These are phyloP conservation scores for Nephrotoma appendiculata DNA, from an alignment of 2,888 invertebrate species.

Conservation along the genomic window DNA sequence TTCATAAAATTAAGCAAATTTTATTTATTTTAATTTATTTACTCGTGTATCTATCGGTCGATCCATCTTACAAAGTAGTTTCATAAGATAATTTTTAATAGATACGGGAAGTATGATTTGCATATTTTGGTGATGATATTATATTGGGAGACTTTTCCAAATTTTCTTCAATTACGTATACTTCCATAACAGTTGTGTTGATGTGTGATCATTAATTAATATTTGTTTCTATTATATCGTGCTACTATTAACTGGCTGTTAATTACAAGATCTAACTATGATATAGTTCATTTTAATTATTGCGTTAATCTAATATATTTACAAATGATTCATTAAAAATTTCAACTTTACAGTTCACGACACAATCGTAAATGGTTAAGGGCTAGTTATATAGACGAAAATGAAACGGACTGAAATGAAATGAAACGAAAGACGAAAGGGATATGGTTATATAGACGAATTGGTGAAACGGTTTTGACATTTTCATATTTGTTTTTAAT, in stretches of 20 bases:
- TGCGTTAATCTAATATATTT: neutral
- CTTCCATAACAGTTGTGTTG: neutral
- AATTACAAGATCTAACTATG: neutral
- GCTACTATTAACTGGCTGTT: neutral
- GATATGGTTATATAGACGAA: too few species aligned
- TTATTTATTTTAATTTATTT: neutral
- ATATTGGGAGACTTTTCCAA: neutral
- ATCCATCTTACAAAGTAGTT: neutral
- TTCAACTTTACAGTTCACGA: neutral
- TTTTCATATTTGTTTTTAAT: too few species aligned
- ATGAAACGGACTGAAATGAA: too few species aligned
- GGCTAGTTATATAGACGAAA: too few species aligned
- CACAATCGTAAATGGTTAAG: too few species aligned
- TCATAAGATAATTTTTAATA: neutral
- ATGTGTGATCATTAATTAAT: neutral
- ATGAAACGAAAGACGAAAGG: too few species aligned
- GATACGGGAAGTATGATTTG: neutral
- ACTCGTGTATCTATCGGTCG: neutral
- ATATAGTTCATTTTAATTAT: neutral
- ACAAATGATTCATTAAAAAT: neutral
- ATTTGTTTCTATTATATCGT: neutral
- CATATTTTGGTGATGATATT: neutral
- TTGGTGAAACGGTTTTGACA: too few species aligned
- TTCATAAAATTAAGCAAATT: neutral
- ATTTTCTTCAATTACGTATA: neutral